Evolutionary conservation across 1,140 invertebrate species (phyloP).

Genomic region (Marisa cornuarietis): DNA sequence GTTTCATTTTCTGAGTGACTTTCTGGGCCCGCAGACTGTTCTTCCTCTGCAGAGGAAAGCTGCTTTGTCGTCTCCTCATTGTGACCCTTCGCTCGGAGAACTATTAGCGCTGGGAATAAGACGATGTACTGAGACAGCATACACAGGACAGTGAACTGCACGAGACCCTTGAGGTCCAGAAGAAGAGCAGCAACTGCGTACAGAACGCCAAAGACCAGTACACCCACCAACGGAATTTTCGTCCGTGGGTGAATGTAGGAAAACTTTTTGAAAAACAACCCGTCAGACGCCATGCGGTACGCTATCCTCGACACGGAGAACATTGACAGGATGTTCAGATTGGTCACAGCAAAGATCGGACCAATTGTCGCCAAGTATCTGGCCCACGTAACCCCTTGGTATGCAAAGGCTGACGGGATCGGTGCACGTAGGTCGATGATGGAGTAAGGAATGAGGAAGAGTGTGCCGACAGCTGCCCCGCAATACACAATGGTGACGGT

Average conservation of each 20-base stretch:
- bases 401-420: slow-evolving; percentile 83
- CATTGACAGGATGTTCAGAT: slow-evolving; percentile 82
- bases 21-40: too few relatives aligned
- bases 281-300: slow-evolving; percentile 90
- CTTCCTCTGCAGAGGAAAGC: not conserved
- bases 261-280: slow-evolving; percentile 81
- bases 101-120: slow-evolving; percentile 85
- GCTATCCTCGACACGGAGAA: slow-evolving; percentile 85
- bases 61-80: not conserved
- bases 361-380: slow-evolving; percentile 88
- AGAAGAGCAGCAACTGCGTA: slow-evolving; percentile 82
- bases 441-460: slow-evolving; percentile 46
- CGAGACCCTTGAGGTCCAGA: slow-evolving; percentile 86
- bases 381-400: slow-evolving; percentile 75
- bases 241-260: slow-evolving; percentile 79
- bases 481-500: slow-evolving; percentile 55
- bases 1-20: not conserved
- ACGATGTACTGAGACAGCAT: slow-evolving; percentile 87
- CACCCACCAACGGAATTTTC: slow-evolving; percentile 81
- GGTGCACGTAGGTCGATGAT: slow-evolving; percentile 78
- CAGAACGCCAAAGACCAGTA: slow-evolving; percentile 79
- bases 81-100: slow-evolving; percentile 79
- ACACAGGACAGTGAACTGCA: slow-evolving; percentile 91
- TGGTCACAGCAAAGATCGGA: slow-evolving; percentile 88
- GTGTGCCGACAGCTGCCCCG: slow-evolving; percentile 43